Conservation (phyloP, 2,888 invertebrate species). For the Cosmorhoe ocellata region DNA sequence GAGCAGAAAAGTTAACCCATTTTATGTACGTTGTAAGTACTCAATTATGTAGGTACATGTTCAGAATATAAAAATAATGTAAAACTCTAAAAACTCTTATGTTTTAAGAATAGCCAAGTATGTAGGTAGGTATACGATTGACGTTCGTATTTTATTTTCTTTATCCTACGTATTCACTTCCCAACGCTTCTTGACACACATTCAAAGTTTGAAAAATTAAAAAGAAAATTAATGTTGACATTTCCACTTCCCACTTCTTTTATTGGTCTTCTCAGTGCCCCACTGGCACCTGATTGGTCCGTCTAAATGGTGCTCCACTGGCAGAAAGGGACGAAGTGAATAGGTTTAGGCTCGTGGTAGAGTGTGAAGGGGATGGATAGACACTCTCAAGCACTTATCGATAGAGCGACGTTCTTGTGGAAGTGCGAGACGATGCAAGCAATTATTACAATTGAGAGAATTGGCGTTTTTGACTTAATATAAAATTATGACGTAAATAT, state of each 20-base stretch:
- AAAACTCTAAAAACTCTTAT: no score
- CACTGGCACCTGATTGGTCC: slow-evolving; percentile 69
- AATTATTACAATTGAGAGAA: slow-evolving; percentile 36
- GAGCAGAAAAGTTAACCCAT: no score
- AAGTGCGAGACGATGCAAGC: slow-evolving; percentile 60
- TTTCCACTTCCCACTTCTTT: slow-evolving; percentile 73
- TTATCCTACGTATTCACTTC: no score
- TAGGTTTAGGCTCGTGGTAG: slow-evolving; percentile 43
- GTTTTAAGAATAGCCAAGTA: no score
- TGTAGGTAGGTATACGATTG: no score
- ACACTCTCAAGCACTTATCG: slow-evolving; percentile 78
- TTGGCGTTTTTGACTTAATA: slow-evolving; percentile 44
- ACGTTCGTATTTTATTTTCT: no score
- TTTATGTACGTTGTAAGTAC: no score
- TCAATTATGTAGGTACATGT: no score
- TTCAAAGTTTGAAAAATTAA: slow-evolving; percentile 51
- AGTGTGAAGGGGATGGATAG: slow-evolving; percentile 66
- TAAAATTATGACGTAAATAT: no score
- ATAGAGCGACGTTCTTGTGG: slow-evolving; percentile 64
- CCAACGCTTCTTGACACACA: slow-evolving; percentile 26
- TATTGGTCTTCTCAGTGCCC: slow-evolving; percentile 60
- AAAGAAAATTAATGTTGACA: slow-evolving; percentile 77
- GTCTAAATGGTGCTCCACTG: slow-evolving; percentile 67
- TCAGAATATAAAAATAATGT: no score
- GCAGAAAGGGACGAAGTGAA: slow-evolving; percentile 58